Evolutionary conservation across 2,888 invertebrate species (phyloP).

Genomic region (Cryptocephalus moraei): DNA sequence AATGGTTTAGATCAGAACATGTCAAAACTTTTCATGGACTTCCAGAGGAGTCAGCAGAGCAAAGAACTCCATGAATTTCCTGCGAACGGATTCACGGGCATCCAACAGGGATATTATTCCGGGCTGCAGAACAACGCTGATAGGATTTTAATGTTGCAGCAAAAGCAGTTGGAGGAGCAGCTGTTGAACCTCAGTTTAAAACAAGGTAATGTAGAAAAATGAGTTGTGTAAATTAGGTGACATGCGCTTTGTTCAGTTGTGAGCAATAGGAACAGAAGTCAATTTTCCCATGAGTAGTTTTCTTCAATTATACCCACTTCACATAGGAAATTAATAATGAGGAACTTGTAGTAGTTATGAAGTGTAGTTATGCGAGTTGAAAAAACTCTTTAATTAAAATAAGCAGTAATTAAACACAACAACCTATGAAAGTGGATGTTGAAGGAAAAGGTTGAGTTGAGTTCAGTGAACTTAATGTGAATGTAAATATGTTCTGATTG

Average conservation of each 20-base stretch:
- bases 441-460: too few relatives aligned
- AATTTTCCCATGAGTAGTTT: background rate
- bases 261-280: background rate
- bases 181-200: constrained; percentile 30
- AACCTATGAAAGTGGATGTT: too few relatives aligned
- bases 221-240: too few relatives aligned
- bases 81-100: constrained; percentile 11
- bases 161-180: constrained; percentile 34
- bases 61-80: background rate
- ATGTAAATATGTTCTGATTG: too few relatives aligned
- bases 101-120: constrained; percentile 18
- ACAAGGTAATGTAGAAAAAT: constrained; percentile 12
- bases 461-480: too few relatives aligned
- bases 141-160: constrained; percentile 26
- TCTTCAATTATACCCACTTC: too few relatives aligned
- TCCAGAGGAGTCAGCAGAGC: constrained; percentile 41
- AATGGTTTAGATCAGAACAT: constrained; percentile 39
- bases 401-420: too few relatives aligned
- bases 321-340: too few relatives aligned
- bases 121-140: constrained; percentile 17
- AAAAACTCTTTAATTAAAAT: too few relatives aligned
- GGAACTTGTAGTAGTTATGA: too few relatives aligned
- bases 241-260: too few relatives aligned
- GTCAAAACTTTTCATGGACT: constrained; percentile 64
- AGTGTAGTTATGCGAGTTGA: too few relatives aligned